Evolutionary conservation across 2,113 vertebrate genomes (phyloP).

Genomic region (Redunca redunca): DNA sequence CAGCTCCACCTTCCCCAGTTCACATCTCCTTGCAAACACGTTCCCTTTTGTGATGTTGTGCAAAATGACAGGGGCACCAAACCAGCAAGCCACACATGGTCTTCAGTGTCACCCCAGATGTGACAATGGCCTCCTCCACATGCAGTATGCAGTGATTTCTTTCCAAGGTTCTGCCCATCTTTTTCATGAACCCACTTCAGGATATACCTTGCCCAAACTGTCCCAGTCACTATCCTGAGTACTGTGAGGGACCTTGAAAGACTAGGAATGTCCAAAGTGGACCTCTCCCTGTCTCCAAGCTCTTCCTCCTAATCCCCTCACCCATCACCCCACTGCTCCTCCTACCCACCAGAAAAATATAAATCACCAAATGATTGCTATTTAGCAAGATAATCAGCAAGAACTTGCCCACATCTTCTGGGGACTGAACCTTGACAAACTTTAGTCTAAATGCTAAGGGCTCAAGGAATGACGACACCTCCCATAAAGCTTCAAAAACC

Average conservation of each 20-base stretch:
- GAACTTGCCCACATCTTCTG: background rate
- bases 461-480: background rate
- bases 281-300: background rate
- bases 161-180: background rate
- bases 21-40: background rate
- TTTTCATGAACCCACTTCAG: background rate
- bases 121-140: background rate
- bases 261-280: background rate
- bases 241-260: background rate
- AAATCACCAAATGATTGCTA: background rate
- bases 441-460: background rate
- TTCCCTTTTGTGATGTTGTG: background rate
- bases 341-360: background rate
- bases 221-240: background rate
- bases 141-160: background rate
- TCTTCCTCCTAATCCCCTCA: background rate
- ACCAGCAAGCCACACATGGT: background rate
- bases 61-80: background rate
- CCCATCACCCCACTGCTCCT: background rate
- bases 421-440: background rate
- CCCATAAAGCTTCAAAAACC: background rate
- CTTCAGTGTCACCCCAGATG: background rate
- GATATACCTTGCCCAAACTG: background rate
- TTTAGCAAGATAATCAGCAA: background rate
- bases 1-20: background rate